Conservation (phyloP, 2,113 vertebrate species). For the Platycercus adscitus region DNA sequence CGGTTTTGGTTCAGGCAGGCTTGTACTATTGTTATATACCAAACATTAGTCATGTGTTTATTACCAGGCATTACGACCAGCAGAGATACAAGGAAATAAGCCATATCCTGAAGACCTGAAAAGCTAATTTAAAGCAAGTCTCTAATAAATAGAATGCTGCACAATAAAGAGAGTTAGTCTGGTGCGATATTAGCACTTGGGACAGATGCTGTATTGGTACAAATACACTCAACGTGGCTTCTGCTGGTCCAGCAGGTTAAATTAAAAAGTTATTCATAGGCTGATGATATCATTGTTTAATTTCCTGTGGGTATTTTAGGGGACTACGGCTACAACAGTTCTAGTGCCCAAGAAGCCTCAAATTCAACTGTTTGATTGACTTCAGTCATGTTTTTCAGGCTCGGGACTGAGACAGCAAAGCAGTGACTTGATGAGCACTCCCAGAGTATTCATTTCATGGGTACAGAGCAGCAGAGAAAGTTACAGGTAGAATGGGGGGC, state of each 20-base stretch:
- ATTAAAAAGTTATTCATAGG: neutral
- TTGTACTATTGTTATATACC: neutral
- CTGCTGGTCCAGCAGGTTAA: neutral
- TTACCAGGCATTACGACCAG: neutral
- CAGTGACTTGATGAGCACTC: neutral
- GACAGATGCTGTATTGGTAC: neutral
- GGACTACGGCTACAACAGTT: neutral
- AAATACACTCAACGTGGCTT: neutral
- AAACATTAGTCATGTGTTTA: neutral
- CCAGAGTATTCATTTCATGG: neutral
- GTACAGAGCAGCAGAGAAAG: neutral
- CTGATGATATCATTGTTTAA: slow-evolving; percentile 23
- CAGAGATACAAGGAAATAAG: neutral
- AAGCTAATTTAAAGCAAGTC: slow-evolving; percentile 6
- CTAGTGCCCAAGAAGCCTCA: neutral
- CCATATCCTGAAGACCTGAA: slow-evolving; percentile 9
- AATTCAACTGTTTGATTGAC: neutral
- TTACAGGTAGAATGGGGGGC: neutral
- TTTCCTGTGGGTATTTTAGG: slow-evolving; percentile 36
- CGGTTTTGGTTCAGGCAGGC: neutral
- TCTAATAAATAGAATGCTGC: neutral
- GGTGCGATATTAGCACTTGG: neutral
- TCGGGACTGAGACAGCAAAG: neutral
- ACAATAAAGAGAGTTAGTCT: neutral
- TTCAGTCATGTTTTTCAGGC: neutral